Conservation (phyloP, 2,888 invertebrate species). For the Stenurella melanura region DNA sequence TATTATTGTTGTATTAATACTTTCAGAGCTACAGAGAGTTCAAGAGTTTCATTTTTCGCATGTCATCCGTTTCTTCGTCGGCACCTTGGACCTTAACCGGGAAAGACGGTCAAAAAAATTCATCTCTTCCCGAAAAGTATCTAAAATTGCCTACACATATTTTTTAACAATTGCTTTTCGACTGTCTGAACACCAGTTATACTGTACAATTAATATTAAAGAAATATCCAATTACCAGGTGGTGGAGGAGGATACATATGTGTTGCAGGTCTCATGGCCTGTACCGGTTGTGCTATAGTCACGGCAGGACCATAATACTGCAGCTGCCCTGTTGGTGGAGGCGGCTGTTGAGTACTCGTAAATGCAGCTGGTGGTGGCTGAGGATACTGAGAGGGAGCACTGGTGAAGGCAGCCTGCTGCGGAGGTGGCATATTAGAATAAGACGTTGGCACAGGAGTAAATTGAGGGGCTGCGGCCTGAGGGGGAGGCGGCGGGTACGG, state of each 20-base stretch:
- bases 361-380: constrained; percentile 67
- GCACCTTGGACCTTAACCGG: too few species aligned
- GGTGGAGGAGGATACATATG: constrained; percentile 61
- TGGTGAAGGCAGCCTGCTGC: constrained; percentile 62
- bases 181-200: too few species aligned
- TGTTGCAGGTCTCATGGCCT: constrained; percentile 51
- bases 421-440: constrained; percentile 61
- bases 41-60: too few species aligned
- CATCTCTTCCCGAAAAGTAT: too few species aligned
- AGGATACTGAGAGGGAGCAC: constrained; percentile 58
- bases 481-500: constrained; percentile 70
- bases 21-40: too few species aligned
- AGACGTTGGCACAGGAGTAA: constrained; percentile 59
- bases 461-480: constrained; percentile 58
- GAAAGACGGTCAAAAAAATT: too few species aligned
- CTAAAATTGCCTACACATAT: too few species aligned
- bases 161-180: too few species aligned
- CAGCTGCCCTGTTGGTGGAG: constrained; percentile 56
- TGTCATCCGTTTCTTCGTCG: too few species aligned
- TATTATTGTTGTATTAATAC: too few species aligned
- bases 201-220: not conserved
- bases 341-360: constrained; percentile 55
- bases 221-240: constrained; percentile 51
- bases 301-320: constrained; percentile 60
- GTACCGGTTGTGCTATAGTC: constrained; percentile 57